Base-by-base conservation (phyloP, 2,888 invertebrate species). In the Euproctis similis region DNA sequence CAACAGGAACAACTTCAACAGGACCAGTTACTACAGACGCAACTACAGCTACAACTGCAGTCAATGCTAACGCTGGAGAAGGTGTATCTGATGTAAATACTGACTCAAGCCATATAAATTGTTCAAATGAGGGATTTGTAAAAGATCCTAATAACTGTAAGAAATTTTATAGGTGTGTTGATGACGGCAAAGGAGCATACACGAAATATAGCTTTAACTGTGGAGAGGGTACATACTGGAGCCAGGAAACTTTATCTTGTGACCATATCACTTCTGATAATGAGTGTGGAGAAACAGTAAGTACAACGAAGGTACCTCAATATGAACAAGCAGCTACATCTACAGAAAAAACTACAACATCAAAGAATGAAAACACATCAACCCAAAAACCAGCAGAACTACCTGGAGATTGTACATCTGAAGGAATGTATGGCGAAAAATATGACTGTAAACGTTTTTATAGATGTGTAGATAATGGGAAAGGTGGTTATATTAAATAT, bases 171-270 rank as follows among this genome's bases (percentile, higher is more conserved):
- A 86, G 93, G 43, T 94, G 94, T 67, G 92, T 92, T 11, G 77
- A 85, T 33, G 85, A 87, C 54, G 88, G 87, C 1, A 72, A 84
- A 13, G 87, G 87, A 35, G 81, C 82, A 2, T 91, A 80, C 48
- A 88, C 73, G 24, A 89, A 87, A 67, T 90, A 90, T 58, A 89
- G 92, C 38, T 94, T 92, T 61, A 76, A 76, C 8, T 94, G 94
- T 64, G 90, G 89, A 2, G 87, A 89, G 30, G 92, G 92, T 26
- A 94, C 93, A 3, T 89, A 91, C 16, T 94, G 93, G 93, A 92
- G 92, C 70, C 86, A 88, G 32, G 73, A 84, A 28, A 71, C 88
- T 34, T 78, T 87, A 58, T 87, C 89, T 26, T 93, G 93, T 59
- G 91, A 93, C 65, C 87, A 92, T 58, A 85, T 86, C 20, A 31